A percentile compares a stretch with the other conserved stretches of the same genome.
Evolutionary conservation across 2,797 vertebrate genomes (phyloP).

Genomic region (Rhyacichthys aspro): DNA sequence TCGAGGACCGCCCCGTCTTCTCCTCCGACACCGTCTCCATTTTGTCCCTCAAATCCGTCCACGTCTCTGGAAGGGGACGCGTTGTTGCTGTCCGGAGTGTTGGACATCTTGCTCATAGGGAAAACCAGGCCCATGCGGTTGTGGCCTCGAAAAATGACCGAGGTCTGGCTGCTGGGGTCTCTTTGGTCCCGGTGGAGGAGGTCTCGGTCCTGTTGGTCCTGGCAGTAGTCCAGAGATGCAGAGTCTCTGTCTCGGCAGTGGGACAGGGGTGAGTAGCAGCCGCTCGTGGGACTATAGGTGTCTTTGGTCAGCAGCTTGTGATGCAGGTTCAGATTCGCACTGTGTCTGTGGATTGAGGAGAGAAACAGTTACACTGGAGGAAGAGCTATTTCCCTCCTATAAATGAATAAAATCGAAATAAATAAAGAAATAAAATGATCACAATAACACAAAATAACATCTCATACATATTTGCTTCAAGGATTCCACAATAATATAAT

Average conservation of each 20-base stretch:
- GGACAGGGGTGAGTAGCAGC: constrained; percentile 79
- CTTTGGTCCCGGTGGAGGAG: constrained; percentile 55
- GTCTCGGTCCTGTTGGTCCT: constrained; percentile 71
- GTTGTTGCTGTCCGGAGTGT: constrained; percentile 69
- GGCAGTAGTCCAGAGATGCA: constrained; percentile 68
- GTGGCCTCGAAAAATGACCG: constrained; percentile 91
- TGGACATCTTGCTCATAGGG: constrained; percentile 85
- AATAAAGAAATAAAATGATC: not conserved
- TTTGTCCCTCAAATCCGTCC: constrained; percentile 27
- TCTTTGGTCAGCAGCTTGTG: constrained; percentile 95
- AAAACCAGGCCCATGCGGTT: constrained; percentile 90
- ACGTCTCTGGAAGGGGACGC: constrained; percentile 39
- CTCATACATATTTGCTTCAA: no score
- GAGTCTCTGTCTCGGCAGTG: constrained; percentile 84
- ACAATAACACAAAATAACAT: no score
- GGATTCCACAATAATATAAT: no score
- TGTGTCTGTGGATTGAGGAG: constrained; percentile 82
- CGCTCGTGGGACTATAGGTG: constrained; percentile 74
- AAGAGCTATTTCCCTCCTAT: no score
- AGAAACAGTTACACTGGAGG: no score
- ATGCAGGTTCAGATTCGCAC: constrained; percentile 93
- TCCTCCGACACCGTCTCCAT: constrained; percentile 43
- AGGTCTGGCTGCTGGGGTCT: constrained; percentile 82
- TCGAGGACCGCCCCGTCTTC: constrained; percentile 90
- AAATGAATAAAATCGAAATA: no score